A percentile compares a stretch with the other conserved stretches of the same genome.
phyloP scores from a whole-genome alignment of 2,113 vertebrate genomes.

The Sardina pilchardus region DNA sequence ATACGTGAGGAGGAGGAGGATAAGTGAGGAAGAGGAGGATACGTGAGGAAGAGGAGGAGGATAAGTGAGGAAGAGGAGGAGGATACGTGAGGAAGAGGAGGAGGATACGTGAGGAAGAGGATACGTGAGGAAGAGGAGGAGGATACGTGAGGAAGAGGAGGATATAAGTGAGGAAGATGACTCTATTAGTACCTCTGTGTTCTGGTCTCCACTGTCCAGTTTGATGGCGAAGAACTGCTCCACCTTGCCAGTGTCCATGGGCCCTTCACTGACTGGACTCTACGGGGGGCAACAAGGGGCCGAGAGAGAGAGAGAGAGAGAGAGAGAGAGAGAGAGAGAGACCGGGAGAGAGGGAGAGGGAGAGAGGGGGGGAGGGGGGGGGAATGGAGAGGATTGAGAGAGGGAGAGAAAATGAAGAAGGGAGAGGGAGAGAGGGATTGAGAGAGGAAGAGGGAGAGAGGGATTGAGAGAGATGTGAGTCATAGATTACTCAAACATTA shows the following conservation, averaged over 20 bases:
- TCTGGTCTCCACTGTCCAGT: conserved; percentile 49
- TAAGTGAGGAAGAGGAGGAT: too few relatives aligned
- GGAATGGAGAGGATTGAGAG: not conserved
- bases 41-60: too few relatives aligned
- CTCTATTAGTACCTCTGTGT: conserved; percentile 50
- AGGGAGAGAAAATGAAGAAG: not conserved
- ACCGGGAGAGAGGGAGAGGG: not conserved
- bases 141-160: too few relatives aligned
- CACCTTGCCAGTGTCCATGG: conserved; percentile 60
- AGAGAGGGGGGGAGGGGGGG: not conserved
- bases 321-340: too few relatives aligned
- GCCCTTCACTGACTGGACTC: conserved; percentile 15
- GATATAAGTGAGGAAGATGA: too few relatives aligned
- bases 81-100: too few relatives aligned
- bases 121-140: too few relatives aligned
- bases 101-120: too few relatives aligned
- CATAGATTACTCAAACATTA: too few relatives aligned
- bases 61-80: too few relatives aligned
- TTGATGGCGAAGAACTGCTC: conserved; percentile 67
- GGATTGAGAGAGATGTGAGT: not conserved
- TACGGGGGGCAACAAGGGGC: not conserved
- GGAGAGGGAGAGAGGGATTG: not conserved
- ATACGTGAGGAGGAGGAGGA: too few relatives aligned
- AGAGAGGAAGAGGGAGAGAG: not conserved
- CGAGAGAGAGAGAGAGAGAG: not conserved